A percentile compares a stretch with the other conserved stretches of the same genome.
Evolutionary conservation across 2,797 vertebrate genomes (phyloP).

Genomic region (Catamblyrhynchus diadema): DNA sequence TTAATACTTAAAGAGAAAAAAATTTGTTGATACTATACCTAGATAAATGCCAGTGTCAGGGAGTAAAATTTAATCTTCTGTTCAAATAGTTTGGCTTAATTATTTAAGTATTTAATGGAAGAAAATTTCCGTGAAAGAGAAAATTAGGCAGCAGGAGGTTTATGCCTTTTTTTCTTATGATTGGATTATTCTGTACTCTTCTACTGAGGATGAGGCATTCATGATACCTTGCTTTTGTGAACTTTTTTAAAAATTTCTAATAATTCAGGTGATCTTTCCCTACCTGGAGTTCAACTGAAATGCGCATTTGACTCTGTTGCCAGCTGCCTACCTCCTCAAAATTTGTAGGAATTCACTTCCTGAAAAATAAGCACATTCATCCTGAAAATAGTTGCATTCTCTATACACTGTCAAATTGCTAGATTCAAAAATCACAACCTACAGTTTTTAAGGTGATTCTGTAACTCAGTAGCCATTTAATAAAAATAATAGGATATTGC

Average conservation of each 20-base stretch:
- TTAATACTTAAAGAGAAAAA: not conserved
- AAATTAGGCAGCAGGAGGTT: not conserved
- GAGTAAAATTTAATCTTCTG: not conserved
- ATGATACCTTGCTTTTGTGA: not conserved
- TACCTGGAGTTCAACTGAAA: not conserved
- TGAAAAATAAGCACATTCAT: not conserved
- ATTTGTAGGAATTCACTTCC: not conserved
- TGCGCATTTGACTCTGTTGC: not conserved
- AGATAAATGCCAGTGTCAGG: not conserved
- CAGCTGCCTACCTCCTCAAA: not conserved
- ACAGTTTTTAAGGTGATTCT: not conserved
- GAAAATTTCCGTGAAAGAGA: not conserved
- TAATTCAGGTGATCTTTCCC: not conserved
- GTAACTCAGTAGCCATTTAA: not conserved
- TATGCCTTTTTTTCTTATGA: not conserved
- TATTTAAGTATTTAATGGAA: not conserved
- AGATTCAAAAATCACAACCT: accelerated
- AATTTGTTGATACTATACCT: not conserved
- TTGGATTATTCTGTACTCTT: not conserved
- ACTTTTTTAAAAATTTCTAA: not conserved
- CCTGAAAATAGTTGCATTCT: not conserved
- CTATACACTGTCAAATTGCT: not conserved
- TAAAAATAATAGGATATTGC: not conserved
- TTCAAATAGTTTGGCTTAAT: not conserved
- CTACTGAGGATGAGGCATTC: not conserved